Evolutionary conservation across 2,888 invertebrate genomes (phyloP).

Genomic region (Nemurella pictetii): DNA sequence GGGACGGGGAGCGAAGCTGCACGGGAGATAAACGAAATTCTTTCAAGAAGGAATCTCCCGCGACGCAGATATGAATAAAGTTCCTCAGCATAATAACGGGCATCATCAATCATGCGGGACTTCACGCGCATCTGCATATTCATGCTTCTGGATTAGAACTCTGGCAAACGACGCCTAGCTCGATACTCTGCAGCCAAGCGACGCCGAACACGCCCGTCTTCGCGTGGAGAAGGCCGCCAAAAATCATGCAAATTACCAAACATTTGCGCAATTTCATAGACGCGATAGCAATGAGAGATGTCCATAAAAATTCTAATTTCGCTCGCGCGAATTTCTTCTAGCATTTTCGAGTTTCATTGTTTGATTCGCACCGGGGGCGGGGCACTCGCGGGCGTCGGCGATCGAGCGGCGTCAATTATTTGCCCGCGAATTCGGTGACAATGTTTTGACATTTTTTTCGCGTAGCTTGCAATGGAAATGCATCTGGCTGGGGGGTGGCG

Average conservation of each 20-base stretch:
- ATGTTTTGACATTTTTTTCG: neutral
- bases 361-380: neutral
- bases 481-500: neutral
- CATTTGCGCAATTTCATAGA: constrained; percentile 31
- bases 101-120: constrained; percentile 23
- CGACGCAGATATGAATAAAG: constrained; percentile 24
- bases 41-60: constrained; percentile 26
- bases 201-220: neutral
- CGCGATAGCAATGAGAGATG: constrained; percentile 18
- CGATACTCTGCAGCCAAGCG: neutral
- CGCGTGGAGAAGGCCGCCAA: neutral
- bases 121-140: constrained; percentile 30
- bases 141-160: neutral
- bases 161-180: neutral
- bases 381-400: neutral
- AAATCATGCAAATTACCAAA: constrained; percentile 30
- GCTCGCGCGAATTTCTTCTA: neutral
- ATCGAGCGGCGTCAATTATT: neutral
- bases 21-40: constrained; percentile 25
- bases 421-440: neutral
- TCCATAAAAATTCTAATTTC: constrained; percentile 3
- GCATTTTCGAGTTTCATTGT: neutral
- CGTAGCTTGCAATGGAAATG: neutral
- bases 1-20: no score
- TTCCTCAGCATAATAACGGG: constrained; percentile 30